Evolutionary conservation across 2,797 vertebrate genomes (phyloP), one percentile per base, ranked within the genome.

Genomic region (Chromobotia macracanthus): DNA sequence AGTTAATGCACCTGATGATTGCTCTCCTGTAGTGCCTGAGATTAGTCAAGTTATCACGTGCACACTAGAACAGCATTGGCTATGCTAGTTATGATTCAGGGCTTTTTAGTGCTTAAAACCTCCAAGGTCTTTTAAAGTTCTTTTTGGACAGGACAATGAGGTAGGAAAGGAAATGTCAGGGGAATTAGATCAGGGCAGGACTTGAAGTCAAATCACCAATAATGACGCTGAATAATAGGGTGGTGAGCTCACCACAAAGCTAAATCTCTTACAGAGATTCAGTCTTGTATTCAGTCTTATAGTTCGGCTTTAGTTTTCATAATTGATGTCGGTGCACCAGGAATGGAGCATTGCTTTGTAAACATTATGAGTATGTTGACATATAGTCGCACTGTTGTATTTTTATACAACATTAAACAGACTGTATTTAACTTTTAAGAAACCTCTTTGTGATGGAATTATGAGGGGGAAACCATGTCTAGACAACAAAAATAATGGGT

Each of bases 391-490:
- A 18, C 13, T 50, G 3, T 50, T 50, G 2, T 50, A 21, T 55
- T 55, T 55, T 8, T 55, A 55, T 19, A 58, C 21, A 23, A 58
- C 10, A 23, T 5, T 58, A 12, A 1, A 79, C 16, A 51, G 44
- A 38, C 53, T 5, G 53, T 68, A 58, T 67, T 1, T 21, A 70
- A 61, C 15, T 13, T 13, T 11, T 3, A 31, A n/a, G 21, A 55
- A 44, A 55, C 21, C 18, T 75, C 31, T 53, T 16, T 53, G 2
- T 55, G 48, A 41, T 8, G 58, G 18, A 5, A 13, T 38, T 41
- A 55, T 50, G 41, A 66, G 38, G 61, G 38, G 61, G 16, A 66
- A 38, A 13, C 21, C 31, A 25, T 21, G 21, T 79, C 68, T 79
- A 72, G 60, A 79, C 69, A 1, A n/a, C 61, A 1, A 2, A 64